These are phyloP conservation scores for Xiphydria camelus DNA, from an alignment of 2,888 invertebrate genomes.

Conservation along the genomic window DNA sequence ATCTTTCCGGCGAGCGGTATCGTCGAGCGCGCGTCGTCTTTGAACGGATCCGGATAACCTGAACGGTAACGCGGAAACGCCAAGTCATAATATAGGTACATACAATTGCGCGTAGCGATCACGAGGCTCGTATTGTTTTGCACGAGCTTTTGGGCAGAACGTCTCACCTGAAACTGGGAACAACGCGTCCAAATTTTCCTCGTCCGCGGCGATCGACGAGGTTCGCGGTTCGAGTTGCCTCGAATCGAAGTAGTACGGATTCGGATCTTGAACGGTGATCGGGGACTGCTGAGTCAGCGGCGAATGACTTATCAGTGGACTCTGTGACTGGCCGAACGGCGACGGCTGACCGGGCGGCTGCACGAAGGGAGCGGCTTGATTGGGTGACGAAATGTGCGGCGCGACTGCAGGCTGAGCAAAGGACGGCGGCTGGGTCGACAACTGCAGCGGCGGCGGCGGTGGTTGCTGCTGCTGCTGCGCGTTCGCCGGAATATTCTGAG, in stretches of 20 bases:
- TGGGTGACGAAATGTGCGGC: constrained; percentile 46
- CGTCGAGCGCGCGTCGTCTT: constrained; percentile 60
- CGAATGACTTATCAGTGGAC: constrained; percentile 48
- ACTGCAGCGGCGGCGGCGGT: constrained; percentile 25
- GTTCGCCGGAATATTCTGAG: constrained; percentile 27
- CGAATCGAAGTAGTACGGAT: constrained; percentile 46
- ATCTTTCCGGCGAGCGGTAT: constrained; percentile 46
- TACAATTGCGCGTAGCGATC: too few species aligned
- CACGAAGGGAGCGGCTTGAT: constrained; percentile 39
- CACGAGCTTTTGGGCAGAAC: too few species aligned
- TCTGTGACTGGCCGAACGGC: constrained; percentile 46
- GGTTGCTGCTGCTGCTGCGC: constrained; percentile 30
- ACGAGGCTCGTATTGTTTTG: too few species aligned
- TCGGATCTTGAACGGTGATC: constrained; percentile 50
- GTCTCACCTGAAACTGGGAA: constrained; percentile 64
- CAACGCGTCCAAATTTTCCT: constrained; percentile 63
- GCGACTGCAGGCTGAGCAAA: constrained; percentile 28
- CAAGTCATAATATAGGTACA: too few species aligned
- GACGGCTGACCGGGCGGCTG: constrained; percentile 38
- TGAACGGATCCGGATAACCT: constrained; percentile 73
- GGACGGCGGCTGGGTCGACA: constrained; percentile 27
- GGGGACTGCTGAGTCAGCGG: constrained; percentile 51
- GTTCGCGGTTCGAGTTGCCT: constrained; percentile 33
- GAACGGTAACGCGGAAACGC: too few species aligned
- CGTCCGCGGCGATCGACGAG: constrained; percentile 29